These are phyloP conservation scores for Cryptops parisi DNA, from an alignment of 2,888 invertebrate species.

Conservation along the genomic window DNA sequence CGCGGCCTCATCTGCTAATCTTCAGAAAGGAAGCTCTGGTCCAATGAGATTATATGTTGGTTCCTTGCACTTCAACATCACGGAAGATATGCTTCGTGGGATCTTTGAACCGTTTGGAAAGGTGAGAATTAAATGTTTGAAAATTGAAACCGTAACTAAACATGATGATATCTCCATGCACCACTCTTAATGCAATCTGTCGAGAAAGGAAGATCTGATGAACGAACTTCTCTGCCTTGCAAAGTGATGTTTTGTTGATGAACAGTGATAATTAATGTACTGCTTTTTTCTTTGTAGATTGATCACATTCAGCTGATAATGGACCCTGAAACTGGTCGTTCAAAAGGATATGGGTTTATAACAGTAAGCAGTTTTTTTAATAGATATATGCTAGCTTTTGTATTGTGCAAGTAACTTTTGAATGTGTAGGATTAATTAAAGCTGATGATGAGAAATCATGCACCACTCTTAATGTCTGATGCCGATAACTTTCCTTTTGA, in stretches of 20 bases:
- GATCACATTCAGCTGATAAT: slow-evolving; percentile 89
- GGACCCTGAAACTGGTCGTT: slow-evolving; percentile 85
- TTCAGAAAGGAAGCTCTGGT: slow-evolving; percentile 76
- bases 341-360: slow-evolving; percentile 95
- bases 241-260: neutral
- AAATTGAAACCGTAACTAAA: neutral
- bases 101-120: slow-evolving; percentile 99
- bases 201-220: no score
- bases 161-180: neutral
- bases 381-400: no score
- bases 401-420: no score
- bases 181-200: no score
- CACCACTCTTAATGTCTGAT: no score
- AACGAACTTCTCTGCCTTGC: no score
- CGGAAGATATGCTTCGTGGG: slow-evolving; percentile 94
- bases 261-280: neutral
- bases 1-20: slow-evolving; percentile 44
- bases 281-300: slow-evolving; percentile 36
- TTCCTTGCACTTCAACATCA: slow-evolving; percentile 94
- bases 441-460: no score
- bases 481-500: no score
- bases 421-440: neutral
- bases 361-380: slow-evolving; percentile 63
- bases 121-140: slow-evolving; percentile 28
- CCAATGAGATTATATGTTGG: slow-evolving; percentile 96